Evolutionary conservation across 2,888 invertebrate species (phyloP).

Genomic region (Cephus pygmeus): DNA sequence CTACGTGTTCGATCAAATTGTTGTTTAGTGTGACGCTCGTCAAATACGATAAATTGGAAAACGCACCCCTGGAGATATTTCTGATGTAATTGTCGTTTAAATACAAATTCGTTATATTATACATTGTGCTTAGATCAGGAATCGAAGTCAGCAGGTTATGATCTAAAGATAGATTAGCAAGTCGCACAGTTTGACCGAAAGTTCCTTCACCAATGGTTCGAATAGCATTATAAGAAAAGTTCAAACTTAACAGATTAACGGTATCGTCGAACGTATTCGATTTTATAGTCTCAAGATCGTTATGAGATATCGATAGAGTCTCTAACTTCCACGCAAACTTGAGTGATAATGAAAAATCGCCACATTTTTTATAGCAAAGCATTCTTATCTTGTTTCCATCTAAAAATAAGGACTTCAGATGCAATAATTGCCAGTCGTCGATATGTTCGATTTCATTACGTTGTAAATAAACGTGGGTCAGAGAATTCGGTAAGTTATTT

Average conservation of each 20-base stretch:
- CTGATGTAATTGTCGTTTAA: slow-evolving; percentile 42
- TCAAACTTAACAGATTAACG: slow-evolving; percentile 13
- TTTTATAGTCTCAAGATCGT: slow-evolving; percentile 35
- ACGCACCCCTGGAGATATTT: neutral
- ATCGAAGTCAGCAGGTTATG: slow-evolving; percentile 30
- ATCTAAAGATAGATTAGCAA: neutral
- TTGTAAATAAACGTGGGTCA: slow-evolving; percentile 46
- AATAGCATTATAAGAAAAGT: slow-evolving; percentile 11
- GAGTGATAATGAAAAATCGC: slow-evolving; percentile 34
- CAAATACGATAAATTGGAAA: neutral
- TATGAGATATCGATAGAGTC: slow-evolving; percentile 42
- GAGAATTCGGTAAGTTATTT: slow-evolving; percentile 35
- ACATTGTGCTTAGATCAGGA: slow-evolving; percentile 22
- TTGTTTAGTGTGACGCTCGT: slow-evolving; percentile 8
- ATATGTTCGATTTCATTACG: slow-evolving; percentile 42
- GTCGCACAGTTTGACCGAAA: neutral
- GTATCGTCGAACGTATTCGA: slow-evolving; percentile 33
- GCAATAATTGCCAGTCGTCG: slow-evolving; percentile 33
- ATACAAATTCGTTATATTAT: slow-evolving; percentile 37
- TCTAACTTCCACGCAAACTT: slow-evolving; percentile 36
- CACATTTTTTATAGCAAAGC: slow-evolving; percentile 40
- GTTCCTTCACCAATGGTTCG: neutral
- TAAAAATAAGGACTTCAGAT: slow-evolving; percentile 39
- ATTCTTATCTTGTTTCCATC: slow-evolving; percentile 44
- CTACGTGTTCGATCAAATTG: slow-evolving; percentile 41